Conservation (phyloP, 53 echinoderm and acorn worm genomes). For the Paelopatides confundens region DNA sequence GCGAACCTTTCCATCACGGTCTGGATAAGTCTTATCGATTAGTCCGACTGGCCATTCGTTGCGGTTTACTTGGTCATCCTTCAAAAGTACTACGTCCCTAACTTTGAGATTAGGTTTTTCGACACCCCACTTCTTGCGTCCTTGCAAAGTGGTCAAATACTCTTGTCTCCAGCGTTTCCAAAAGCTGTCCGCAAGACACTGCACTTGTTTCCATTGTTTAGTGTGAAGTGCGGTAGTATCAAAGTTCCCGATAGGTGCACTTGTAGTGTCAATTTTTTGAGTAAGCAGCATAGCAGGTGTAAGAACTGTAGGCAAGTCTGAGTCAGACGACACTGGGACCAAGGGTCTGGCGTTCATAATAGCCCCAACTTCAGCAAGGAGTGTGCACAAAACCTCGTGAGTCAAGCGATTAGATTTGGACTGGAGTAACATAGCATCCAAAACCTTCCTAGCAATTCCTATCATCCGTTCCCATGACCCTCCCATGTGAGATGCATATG, state of each 20-base stretch:
- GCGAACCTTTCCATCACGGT: constrained; percentile 46
- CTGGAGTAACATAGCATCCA: constrained; percentile 60
- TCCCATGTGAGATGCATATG: constrained; percentile 70
- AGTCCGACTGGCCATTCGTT: constrained; percentile 52
- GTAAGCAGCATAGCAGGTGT: constrained; percentile 65
- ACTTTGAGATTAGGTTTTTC: constrained; percentile 46
- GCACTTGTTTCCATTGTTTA: constrained; percentile 64
- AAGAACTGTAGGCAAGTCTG: constrained; percentile 36
- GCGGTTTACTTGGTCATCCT: constrained; percentile 34
- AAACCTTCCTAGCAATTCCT: constrained; percentile 45
- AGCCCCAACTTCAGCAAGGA: constrained; percentile 53
- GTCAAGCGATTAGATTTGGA: constrained; percentile 14
- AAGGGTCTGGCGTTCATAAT: constrained; percentile 62
- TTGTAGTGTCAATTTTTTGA: constrained; percentile 40
- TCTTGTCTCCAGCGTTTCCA: constrained; percentile 51
- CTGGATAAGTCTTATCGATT: constrained; percentile 33
- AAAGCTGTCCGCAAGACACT: constrained; percentile 55
- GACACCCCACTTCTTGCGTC: constrained; percentile 3
- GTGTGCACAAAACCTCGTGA: constrained; percentile 52
- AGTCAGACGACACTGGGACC: constrained; percentile 56
- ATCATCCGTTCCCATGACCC: constrained; percentile 69
- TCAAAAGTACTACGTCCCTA: constrained; percentile 52
- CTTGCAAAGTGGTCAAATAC: constrained; percentile 28
- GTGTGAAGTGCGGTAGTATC: constrained; percentile 9
- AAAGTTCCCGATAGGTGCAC: constrained; percentile 21